Evolutionary conservation across 2,888 invertebrate species (phyloP).

Genomic region (Ametastegia equiseti): DNA sequence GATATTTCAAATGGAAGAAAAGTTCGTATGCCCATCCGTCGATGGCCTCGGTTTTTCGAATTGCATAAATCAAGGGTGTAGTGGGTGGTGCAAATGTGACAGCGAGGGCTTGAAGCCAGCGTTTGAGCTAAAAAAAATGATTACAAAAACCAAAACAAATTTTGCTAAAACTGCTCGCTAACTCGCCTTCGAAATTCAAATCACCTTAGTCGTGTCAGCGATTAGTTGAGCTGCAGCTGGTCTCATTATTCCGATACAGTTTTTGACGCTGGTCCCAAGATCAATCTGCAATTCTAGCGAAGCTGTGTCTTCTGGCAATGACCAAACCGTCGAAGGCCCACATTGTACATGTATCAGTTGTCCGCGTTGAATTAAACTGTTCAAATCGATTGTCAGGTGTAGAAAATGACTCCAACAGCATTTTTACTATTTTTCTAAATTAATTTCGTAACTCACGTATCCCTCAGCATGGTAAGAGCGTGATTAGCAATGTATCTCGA

Average conservation of each 20-base stretch:
- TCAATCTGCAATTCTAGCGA: neutral
- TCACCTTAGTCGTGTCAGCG: constrained; percentile 65
- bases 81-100: constrained; percentile 55
- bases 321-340: constrained; percentile 24
- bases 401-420: too few relatives aligned
- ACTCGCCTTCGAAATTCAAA: constrained; percentile 45
- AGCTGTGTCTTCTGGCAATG: neutral
- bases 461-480: constrained; percentile 7
- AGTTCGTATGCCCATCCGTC: constrained; percentile 71
- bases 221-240: constrained; percentile 67
- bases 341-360: neutral
- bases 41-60: constrained; percentile 66
- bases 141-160: neutral
- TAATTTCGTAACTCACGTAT: constrained; percentile 5
- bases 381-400: neutral
- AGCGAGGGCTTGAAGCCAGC: constrained; percentile 66
- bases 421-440: neutral
- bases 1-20: constrained; percentile 70
- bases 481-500: constrained; percentile 60
- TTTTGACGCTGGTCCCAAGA: constrained; percentile 58
- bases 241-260: constrained; percentile 65
- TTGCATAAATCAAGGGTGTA: constrained; percentile 61
- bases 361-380: constrained; percentile 7
- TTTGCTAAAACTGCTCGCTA: neutral
- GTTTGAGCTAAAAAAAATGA: constrained; percentile 62